phyloP scores from a whole-genome alignment of 2,113 vertebrate genomes.

The Oncorhynchus kisutch region DNA sequence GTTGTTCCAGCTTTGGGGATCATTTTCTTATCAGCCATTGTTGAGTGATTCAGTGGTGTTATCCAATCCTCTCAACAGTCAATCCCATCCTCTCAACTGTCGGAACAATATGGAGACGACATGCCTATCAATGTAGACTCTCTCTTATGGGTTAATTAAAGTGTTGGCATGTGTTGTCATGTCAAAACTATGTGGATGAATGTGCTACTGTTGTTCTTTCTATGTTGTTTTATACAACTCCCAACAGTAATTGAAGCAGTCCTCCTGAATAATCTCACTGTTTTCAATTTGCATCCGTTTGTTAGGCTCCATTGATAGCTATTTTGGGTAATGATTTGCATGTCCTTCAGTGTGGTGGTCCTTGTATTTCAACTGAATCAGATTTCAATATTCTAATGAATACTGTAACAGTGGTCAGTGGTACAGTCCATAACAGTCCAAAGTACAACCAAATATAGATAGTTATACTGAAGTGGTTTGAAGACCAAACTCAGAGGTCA shows the following conservation, averaged over 20 bases:
- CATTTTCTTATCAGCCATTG: constrained; percentile 12
- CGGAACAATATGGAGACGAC: background rate
- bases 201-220: background rate
- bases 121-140: background rate
- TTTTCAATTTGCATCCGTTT: background rate
- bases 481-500: background rate
- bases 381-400: no score
- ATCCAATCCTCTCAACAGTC: background rate
- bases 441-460: background rate
- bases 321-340: background rate
- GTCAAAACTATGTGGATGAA: background rate
- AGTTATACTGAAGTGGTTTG: background rate
- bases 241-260: no score
- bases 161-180: background rate
- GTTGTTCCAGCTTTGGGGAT: constrained; percentile 10
- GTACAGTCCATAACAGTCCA: background rate
- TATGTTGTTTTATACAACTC: no score
- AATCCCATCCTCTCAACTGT: no score
- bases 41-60: constrained; percentile 16
- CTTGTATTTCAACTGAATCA: background rate
- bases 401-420: no score
- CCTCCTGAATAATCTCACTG: background rate
- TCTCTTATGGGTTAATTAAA: background rate
- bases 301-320: no score
- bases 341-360: background rate